These are phyloP conservation scores for Vulpes ferrilata DNA, from an alignment of 2,113 vertebrate species.

Conservation along the genomic window DNA sequence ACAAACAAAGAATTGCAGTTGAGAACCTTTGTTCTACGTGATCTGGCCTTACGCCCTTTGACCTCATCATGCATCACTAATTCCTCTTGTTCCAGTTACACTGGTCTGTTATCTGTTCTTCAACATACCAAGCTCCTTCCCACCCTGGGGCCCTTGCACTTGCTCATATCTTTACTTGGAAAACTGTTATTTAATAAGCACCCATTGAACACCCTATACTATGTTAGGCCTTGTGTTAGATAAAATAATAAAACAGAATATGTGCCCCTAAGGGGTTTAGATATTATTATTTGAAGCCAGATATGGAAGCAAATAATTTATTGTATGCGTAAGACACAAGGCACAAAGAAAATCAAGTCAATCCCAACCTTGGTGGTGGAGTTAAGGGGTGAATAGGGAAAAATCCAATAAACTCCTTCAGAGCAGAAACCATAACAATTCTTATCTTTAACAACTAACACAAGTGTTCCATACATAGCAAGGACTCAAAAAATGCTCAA, in stretches of 20 bases:
- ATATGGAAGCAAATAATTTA: neutral
- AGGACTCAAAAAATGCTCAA: neutral
- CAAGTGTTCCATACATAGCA: neutral
- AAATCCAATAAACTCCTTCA: neutral
- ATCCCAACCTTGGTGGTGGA: neutral
- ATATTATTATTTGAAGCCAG: neutral
- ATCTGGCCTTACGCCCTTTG: neutral
- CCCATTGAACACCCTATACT: neutral
- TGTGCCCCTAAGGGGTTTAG: neutral
- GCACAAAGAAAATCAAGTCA: neutral
- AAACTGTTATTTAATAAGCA: constrained; percentile 34
- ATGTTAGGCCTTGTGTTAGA: neutral
- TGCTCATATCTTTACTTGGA: neutral
- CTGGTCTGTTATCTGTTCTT: neutral
- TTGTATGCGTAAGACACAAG: neutral
- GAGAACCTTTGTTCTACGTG: neutral
- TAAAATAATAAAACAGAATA: constrained; percentile 6
- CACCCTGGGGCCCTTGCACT: neutral
- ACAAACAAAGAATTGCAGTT: neutral
- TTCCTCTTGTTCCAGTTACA: neutral
- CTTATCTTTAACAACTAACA: neutral
- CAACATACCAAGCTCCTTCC: neutral
- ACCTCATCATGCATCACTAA: neutral
- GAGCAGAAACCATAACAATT: neutral
- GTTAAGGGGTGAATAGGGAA: neutral